Base-by-base conservation (phyloP, 2,797 vertebrate genomes). In the Oophaga sylvatica region DNA sequence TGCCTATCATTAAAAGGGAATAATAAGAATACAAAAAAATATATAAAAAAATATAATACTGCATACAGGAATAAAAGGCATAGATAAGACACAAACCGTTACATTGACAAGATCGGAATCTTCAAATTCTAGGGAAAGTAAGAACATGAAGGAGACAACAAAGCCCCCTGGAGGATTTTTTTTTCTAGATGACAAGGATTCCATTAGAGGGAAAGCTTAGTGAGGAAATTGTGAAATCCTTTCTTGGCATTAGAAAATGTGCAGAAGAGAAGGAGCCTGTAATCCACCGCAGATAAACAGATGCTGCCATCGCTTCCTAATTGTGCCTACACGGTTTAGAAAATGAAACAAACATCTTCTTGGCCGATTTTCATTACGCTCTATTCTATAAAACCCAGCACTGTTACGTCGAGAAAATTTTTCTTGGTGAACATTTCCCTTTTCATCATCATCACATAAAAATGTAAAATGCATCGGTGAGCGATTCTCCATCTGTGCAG, bases 281-380 rank as follows among this genome's bases (percentile, higher is more conserved):
- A 73, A 73, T 73, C 41, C 71, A 45, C 71, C 22, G 35, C 9
- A 45, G 71, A 73, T 73, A 73, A 73, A 73, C 71, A 73, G 71
- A 73, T 45, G 71, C 71, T 45, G 71, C 71, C 41, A 45, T 45
- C 8, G 19, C 71, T 73, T 45, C 71, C 71, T 73, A 35, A 45
- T 41, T 70, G 29, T 70, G 67, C 15, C 67, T 35, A 31, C 67
- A 35, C 67, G 35, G 67, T 70, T 70, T 35, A 70, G 4, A 70
- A 8, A 19, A 73, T 73, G 71, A 73, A 73, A 71, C 16, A 71
- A 71, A 73, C 71, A 11, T 73, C 35, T 73, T 45, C 19, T 45
- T 70, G 67, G 29, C 29, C 15, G 67, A 35, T 70, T 35, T 70
- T 29, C 6, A 70, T 70, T 16, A 26, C 12, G 26, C n/a, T 13